phyloP scores from a whole-genome alignment of 2,797 vertebrate species.

The Emydoidea blandingii region DNA sequence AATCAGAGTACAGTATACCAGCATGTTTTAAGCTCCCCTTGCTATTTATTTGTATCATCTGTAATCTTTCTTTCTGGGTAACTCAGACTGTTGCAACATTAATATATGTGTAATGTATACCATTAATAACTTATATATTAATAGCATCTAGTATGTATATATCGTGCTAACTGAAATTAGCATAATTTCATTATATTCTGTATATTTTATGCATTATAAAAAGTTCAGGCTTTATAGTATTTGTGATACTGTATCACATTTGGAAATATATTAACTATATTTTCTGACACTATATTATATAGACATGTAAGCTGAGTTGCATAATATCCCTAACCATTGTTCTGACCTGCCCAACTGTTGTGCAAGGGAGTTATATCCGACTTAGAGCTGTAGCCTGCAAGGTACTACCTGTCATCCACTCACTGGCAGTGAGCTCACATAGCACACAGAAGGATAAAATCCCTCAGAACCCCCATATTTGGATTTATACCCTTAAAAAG shows the following conservation, averaged over 20 bases:
- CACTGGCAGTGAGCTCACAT: neutral
- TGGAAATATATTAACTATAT: neutral
- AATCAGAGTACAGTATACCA: conserved; percentile 23
- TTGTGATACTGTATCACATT: neutral
- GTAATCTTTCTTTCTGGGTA: neutral
- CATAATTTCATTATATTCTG: fast-evolving
- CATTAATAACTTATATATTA: neutral
- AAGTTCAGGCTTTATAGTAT: neutral
- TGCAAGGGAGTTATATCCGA: neutral
- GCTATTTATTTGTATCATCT: conserved; percentile 9
- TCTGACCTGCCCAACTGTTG: neutral
- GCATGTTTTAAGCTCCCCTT: neutral
- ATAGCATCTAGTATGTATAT: neutral
- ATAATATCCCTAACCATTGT: neutral
- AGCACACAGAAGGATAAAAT: neutral
- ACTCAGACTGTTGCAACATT: neutral
- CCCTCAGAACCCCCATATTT: too few relatives aligned
- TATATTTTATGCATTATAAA: neutral
- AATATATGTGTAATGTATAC: neutral
- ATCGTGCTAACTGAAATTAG: neutral
- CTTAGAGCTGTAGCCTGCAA: neutral
- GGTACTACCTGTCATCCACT: neutral
- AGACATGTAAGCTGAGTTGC: neutral
- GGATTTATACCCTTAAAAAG: neutral
- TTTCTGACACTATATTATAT: neutral